Conservation (phyloP, 1,140 invertebrate species). For the Drosophila prosaltans region DNA sequence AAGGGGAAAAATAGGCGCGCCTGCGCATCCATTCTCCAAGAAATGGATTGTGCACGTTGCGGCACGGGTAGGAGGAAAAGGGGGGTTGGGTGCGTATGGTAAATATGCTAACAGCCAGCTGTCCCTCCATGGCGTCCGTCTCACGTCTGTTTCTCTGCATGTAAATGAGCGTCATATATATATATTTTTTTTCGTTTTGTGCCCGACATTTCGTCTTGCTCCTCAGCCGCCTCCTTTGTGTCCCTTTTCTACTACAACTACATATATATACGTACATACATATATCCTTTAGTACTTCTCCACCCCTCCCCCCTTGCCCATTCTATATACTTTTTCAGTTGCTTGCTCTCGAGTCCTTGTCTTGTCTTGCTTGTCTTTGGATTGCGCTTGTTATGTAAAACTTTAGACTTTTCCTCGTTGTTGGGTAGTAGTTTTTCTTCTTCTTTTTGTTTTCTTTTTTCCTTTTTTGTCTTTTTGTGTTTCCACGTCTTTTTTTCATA, state of each 20-base stretch:
- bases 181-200: constrained; percentile 22
- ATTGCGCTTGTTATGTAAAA: constrained; percentile 65
- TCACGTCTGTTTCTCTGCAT: constrained; percentile 50
- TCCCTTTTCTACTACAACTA: no score
- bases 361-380: constrained; percentile 42
- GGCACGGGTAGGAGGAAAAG: background rate
- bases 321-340: constrained; percentile 19
- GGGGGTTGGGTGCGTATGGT: constrained; percentile 16
- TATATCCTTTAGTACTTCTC: no score
- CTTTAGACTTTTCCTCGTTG: constrained; percentile 48
- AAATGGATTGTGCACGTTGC: background rate
- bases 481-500: background rate
- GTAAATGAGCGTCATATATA: constrained; percentile 75
- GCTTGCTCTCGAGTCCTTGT: constrained; percentile 29
- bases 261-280: no score
- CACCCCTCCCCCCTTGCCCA: background rate
- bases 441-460: constrained; percentile 5
- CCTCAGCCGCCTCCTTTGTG: no score
- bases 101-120: constrained; percentile 65
- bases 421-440: constrained; percentile 14
- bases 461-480: constrained; percentile 1
- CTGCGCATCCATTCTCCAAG: constrained; percentile 43
- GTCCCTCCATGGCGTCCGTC: constrained; percentile 40
- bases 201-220: no score
- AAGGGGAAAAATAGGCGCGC: constrained; percentile 34